Evolutionary conservation across 2,888 invertebrate species (phyloP), one percentile per base, ranked within the genome.

Genomic region (Athrips mouffetella): DNA sequence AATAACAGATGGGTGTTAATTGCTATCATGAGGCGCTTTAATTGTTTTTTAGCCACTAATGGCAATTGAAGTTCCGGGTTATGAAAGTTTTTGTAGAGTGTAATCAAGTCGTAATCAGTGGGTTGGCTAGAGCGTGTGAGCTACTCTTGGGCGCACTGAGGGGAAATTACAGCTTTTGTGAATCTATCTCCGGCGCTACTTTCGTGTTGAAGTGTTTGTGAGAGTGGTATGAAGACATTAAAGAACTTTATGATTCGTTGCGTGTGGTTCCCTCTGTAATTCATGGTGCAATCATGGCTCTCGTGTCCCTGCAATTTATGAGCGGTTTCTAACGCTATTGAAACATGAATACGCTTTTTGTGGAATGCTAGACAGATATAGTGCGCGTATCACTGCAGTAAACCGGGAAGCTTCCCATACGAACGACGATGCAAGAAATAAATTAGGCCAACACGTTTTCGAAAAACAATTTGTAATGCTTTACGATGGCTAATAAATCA

Each of bases 1-100:
- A 82, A 81, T 80, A 81, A 79, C 80, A 78, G 80, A 81, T 81
- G 85, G 85, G 86, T 84, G 87, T 78, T 86, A 87, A 87, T 88
- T 88, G 86, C 81, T 80, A 80, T 77, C 80, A 81, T 79, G 79
- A 80, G 80, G 83, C 80, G 81, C 80, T 81, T 83, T 84, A 83
- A 84, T 81, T 79, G 79, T 83, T 85, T 83, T 85, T 85, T 77
- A 72, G 74, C 70, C 72, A 76, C 76, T 79, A 80, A 80, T 78
- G 76, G 77, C 80, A 76, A 77, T 76, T 69, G 73, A 79, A 82
- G 83, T 85, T 86, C 84, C 85, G 86, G 84, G 80, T 76, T 81
- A 76, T 77, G 79, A 76, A 74, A 76, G 81, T 87, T 88, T 88
- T 87, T 88, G 84, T 86, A 63, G 74, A 67, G 77, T 86, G 73